phyloP scores from a whole-genome alignment of 1,140 invertebrate species.

The Cardiocondyla obscurior region DNA sequence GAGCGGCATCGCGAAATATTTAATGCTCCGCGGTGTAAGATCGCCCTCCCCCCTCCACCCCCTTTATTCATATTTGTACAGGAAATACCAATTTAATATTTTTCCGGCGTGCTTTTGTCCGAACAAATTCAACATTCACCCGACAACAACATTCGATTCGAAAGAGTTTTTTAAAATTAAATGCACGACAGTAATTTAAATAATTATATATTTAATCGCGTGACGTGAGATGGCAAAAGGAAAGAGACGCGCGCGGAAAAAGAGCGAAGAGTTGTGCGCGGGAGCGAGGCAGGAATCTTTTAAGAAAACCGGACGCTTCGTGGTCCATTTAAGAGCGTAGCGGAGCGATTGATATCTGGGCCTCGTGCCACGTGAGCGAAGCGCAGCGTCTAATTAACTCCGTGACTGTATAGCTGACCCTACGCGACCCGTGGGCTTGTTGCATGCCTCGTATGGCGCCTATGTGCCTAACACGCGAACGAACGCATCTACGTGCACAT shows the following conservation, averaged over 20 bases:
- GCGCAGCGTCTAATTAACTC: slow-evolving; percentile 83
- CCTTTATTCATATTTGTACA: neutral
- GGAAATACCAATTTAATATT: neutral
- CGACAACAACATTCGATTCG: too few species aligned
- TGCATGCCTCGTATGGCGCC: slow-evolving; percentile 70
- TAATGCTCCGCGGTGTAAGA: neutral
- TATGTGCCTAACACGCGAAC: slow-evolving; percentile 63
- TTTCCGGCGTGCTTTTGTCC: neutral
- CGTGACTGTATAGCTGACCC: slow-evolving; percentile 82
- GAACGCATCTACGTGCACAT: slow-evolving; percentile 59
- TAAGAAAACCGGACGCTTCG: slow-evolving; percentile 52
- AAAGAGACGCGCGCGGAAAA: neutral
- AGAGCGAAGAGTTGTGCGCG: neutral
- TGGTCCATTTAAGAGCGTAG: slow-evolving; percentile 62
- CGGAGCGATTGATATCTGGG: slow-evolving; percentile 73
- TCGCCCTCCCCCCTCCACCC: too few species aligned
- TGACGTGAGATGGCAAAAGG: neutral
- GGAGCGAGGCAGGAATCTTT: slow-evolving; percentile 33
- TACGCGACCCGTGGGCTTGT: slow-evolving; percentile 71
- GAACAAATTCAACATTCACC: neutral
- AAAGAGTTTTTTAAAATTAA: neutral
- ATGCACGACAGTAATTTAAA: neutral
- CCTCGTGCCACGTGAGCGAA: slow-evolving; percentile 75
- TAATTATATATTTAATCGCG: neutral
- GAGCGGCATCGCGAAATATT: neutral